Evolutionary conservation across 2,113 vertebrate genomes (phyloP).

Genomic region (Okapia johnstoni): DNA sequence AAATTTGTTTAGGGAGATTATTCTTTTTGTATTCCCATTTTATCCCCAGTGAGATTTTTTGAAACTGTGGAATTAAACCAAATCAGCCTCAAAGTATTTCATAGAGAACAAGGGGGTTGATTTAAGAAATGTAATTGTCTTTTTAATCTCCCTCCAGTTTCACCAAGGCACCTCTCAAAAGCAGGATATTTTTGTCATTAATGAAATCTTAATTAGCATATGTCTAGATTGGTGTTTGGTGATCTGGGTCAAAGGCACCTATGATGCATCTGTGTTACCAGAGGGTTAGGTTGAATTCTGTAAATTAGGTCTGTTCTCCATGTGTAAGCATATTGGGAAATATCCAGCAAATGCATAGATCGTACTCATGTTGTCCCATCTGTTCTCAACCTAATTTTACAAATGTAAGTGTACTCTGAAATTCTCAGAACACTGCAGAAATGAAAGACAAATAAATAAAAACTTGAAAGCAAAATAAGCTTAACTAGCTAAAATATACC

Average conservation of each 20-base stretch:
- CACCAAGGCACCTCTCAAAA: constrained; percentile 64
- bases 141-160: constrained; percentile 68
- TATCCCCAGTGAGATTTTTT: constrained; percentile 50
- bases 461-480: neutral
- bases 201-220: constrained; percentile 74
- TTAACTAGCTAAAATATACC: neutral
- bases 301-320: constrained; percentile 66
- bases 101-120: constrained; percentile 44
- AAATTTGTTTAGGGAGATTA: constrained; percentile 60
- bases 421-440: constrained; percentile 33
- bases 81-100: constrained; percentile 53
- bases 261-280: constrained; percentile 51
- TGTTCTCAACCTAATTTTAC: constrained; percentile 65
- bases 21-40: constrained; percentile 62
- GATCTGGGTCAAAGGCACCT: constrained; percentile 71
- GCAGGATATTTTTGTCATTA: constrained; percentile 69
- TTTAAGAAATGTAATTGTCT: constrained; percentile 74
- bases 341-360: constrained; percentile 63
- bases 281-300: constrained; percentile 58
- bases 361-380: constrained; percentile 38
- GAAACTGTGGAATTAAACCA: constrained; percentile 54
- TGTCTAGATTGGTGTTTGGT: constrained; percentile 63
- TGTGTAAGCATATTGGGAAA: constrained; percentile 50
- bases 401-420: constrained; percentile 31
- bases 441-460: constrained; percentile 27